A percentile compares a stretch with the other conserved stretches of the same genome.
Conservation (phyloP, 2,797 vertebrate species). For the Neopelma chrysocephalum region DNA sequence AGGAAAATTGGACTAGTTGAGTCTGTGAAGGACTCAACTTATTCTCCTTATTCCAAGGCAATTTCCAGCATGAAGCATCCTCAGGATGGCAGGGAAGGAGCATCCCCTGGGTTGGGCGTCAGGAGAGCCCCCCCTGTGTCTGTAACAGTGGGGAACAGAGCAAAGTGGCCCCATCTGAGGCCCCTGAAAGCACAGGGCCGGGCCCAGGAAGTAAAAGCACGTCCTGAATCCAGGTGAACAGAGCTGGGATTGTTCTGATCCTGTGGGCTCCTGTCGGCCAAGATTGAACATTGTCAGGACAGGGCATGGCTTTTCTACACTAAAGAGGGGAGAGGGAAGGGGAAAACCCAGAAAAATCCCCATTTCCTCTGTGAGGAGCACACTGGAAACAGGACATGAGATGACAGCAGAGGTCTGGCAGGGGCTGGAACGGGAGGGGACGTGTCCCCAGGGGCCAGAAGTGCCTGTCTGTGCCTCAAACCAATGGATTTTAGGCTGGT, state of each 20-base stretch:
- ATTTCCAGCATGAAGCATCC: background rate
- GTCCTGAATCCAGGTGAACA: background rate
- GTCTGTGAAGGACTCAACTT: background rate
- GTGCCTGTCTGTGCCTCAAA: background rate
- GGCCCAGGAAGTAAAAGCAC: background rate
- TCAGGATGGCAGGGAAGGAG: background rate
- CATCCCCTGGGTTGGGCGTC: background rate
- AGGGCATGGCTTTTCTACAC: background rate
- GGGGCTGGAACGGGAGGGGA: background rate
- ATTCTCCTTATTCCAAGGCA: background rate
- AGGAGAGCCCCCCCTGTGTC: background rate
- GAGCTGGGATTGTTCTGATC: background rate
- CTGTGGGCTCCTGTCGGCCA: background rate
- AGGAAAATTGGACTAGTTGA: background rate
- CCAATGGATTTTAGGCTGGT: background rate
- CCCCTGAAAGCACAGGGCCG: background rate
- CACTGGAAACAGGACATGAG: background rate
- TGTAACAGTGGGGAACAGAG: fast-evolving
- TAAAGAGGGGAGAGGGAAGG: background rate
- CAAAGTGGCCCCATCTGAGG: background rate
- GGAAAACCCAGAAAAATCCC: background rate
- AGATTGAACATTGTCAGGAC: background rate
- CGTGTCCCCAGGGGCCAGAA: background rate
- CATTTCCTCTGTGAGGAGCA: background rate
- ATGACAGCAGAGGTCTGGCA: background rate